Evolutionary conservation across 2,113 vertebrate species (phyloP).

Genomic region (Drymodes brunneopygia): DNA sequence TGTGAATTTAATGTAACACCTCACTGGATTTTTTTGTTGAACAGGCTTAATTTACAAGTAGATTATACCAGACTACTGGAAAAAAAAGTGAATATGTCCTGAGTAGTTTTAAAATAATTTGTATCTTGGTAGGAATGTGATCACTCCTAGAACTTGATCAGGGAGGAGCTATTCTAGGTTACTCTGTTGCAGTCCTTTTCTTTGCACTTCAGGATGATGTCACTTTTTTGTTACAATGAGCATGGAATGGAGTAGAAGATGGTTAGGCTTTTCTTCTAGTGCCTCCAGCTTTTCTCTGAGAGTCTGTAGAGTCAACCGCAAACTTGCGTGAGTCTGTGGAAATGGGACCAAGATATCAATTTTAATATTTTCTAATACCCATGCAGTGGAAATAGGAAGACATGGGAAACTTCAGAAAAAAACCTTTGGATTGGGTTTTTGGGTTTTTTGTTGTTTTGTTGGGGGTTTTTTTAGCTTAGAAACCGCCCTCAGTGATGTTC

Average conservation of each 20-base stretch:
- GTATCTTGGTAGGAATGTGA: not conserved
- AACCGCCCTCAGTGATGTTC: not conserved
- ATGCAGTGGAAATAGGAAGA: not conserved
- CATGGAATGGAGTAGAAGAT: not conserved
- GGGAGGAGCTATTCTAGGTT: not conserved
- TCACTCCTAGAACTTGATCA: not conserved
- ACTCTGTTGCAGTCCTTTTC: not conserved
- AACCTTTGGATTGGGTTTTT: fast-evolving
- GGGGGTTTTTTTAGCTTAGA: not conserved
- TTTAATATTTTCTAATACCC: not conserved
- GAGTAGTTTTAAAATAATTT: not conserved
- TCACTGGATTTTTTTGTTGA: not conserved
- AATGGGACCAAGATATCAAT: not conserved
- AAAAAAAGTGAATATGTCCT: not conserved
- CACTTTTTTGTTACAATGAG: not conserved
- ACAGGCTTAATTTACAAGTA: not conserved
- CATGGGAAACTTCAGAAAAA: not conserved
- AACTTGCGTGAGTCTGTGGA: not conserved
- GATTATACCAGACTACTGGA: not conserved
- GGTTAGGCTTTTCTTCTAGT: not conserved
- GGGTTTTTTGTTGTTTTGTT: not conserved
- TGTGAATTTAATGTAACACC: not conserved
- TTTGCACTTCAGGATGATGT: not conserved
- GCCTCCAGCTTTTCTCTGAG: not conserved
- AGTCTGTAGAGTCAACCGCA: not conserved